These are phyloP conservation scores for Aplochiton taeniatus DNA, from an alignment of 2,797 vertebrate genomes.

Conservation along the genomic window DNA sequence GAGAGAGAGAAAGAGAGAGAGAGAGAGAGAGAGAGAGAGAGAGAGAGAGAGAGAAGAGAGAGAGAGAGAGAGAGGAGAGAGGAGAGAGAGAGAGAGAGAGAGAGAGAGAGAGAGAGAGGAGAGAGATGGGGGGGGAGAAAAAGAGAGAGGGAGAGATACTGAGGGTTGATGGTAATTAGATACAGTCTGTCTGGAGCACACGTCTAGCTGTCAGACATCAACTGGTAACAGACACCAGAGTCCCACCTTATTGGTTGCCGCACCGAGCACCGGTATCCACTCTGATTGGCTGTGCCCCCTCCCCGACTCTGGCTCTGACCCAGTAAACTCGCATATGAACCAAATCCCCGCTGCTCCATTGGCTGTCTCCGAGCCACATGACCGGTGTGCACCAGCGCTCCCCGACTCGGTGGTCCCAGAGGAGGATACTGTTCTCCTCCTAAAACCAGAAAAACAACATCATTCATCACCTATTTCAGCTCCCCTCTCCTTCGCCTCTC, in stretches of 20 bases:
- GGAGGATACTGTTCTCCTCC: constrained; percentile 73
- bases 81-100: too few species aligned
- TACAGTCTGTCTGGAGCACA: constrained; percentile 64
- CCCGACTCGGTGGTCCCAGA: constrained; percentile 60
- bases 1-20: too few species aligned
- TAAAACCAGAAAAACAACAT: constrained; percentile 67
- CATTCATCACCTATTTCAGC: constrained; percentile 63
- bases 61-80: too few species aligned
- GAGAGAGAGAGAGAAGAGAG: too few species aligned
- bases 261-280: constrained; percentile 48
- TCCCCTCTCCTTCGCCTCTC: not conserved
- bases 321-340: constrained; percentile 76
- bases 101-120: too few species aligned
- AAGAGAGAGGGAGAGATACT: constrained; percentile 46
- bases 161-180: constrained; percentile 73
- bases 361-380: constrained; percentile 78
- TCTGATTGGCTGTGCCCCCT: constrained; percentile 65
- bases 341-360: constrained; percentile 60
- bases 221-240: constrained; percentile 73
- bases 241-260: constrained; percentile 68
- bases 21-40: too few species aligned
- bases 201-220: constrained; percentile 74
- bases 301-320: constrained; percentile 68
- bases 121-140: too few species aligned
- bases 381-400: constrained; percentile 55